These are phyloP conservation scores for Loxodonta africana DNA, from an alignment of 2,113 vertebrate species.

Conservation along the genomic window DNA sequence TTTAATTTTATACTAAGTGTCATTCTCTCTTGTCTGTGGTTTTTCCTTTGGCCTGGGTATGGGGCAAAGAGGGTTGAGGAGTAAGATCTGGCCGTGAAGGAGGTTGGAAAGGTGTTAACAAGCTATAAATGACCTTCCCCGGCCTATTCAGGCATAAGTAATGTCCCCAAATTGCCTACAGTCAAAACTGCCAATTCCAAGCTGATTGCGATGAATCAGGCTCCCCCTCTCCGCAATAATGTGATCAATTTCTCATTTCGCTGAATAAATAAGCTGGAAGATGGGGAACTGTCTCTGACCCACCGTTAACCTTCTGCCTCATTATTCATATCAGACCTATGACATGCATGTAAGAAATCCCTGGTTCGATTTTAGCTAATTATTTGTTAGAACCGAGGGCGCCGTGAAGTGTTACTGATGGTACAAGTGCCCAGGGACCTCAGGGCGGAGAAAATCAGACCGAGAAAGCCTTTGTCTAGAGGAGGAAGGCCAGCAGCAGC, in stretches of 20 bases:
- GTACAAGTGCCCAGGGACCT: slow-evolving; percentile 91
- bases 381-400: slow-evolving; percentile 92
- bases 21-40: slow-evolving; percentile 69
- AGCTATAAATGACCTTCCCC: slow-evolving; percentile 97
- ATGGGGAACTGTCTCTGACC: slow-evolving; percentile 95
- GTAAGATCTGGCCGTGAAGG: slow-evolving; percentile 88
- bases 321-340: slow-evolving; percentile 96
- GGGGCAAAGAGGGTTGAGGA: neutral
- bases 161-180: slow-evolving; percentile 94
- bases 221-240: slow-evolving; percentile 97
- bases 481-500: slow-evolving; percentile 73
- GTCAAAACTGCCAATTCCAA: slow-evolving; percentile 97
- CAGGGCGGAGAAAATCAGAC: slow-evolving; percentile 86
- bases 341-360: slow-evolving; percentile 91
- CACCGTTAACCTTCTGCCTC: slow-evolving; percentile 94
- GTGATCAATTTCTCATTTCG: slow-evolving; percentile 99
- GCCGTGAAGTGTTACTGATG: slow-evolving; percentile 92
- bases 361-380: slow-evolving; percentile 95
- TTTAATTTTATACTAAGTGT: slow-evolving; percentile 40
- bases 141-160: slow-evolving; percentile 95
- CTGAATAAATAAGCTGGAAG: slow-evolving; percentile 99
- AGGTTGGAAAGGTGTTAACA: slow-evolving; percentile 94
- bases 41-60: slow-evolving; percentile 54
- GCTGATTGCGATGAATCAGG: slow-evolving; percentile 99
- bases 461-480: slow-evolving; percentile 85